Evolutionary conservation across 1,140 invertebrate species (phyloP).

Genomic region (Saccostrea echinata): DNA sequence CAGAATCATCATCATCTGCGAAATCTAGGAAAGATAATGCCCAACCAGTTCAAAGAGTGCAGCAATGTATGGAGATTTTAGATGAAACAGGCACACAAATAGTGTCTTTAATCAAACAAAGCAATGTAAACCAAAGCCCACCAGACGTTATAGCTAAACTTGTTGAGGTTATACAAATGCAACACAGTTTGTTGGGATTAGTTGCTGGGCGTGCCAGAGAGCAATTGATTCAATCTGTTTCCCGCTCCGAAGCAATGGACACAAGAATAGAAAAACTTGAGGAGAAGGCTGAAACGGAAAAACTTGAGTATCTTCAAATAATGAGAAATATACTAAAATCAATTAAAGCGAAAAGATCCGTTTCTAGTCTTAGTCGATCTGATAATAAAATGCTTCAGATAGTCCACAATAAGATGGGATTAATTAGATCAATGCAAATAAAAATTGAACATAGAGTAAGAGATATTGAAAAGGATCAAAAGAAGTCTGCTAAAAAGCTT

Average conservation of each 20-base stretch:
- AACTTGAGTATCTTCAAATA: slow-evolving; percentile 1
- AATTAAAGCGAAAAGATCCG: not conserved
- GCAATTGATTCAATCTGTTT: not conserved
- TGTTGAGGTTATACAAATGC: not conserved
- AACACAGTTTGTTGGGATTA: not conserved
- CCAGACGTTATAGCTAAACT: not conserved
- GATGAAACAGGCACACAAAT: slow-evolving; percentile 2
- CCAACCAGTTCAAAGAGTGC: not conserved
- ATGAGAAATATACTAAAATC: not conserved
- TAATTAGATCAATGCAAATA: slow-evolving; percentile 12
- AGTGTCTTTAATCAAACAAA: not conserved
- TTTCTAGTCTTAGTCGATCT: not conserved
- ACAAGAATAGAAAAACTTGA: not conserved
- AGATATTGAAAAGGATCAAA: not conserved
- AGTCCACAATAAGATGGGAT: not conserved
- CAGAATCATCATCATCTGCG: not conserved
- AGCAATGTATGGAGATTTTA: not conserved
- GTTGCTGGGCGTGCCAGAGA: not conserved
- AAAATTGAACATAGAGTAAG: not conserved
- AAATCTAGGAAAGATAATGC: not conserved
- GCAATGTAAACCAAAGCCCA: not conserved
- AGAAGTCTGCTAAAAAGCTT: not conserved
- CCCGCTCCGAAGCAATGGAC: not conserved
- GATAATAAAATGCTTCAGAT: not conserved
- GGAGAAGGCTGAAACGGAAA: not conserved